phyloP scores from a whole-genome alignment of 2,113 vertebrate species.

The Grammomys dolichurus region DNA sequence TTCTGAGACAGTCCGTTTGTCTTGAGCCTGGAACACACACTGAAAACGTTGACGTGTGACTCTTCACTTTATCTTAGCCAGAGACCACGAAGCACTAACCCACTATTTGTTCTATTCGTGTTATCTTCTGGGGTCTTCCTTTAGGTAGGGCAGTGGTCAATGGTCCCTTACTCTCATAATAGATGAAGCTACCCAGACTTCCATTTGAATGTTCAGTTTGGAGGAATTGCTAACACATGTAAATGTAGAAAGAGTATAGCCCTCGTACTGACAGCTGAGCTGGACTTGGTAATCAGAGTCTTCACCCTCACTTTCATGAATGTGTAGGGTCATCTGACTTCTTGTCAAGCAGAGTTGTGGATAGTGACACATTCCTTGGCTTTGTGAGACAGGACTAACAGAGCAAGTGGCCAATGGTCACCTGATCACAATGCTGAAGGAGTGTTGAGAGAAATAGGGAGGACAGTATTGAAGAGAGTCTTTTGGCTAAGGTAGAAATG shows the following conservation, averaged over 20 bases:
- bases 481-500: background rate
- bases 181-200: background rate
- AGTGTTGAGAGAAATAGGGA: background rate
- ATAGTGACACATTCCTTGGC: background rate
- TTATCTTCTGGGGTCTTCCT: background rate
- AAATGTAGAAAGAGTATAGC: background rate
- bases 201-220: background rate
- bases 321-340: background rate
- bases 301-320: background rate
- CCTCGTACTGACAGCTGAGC: background rate
- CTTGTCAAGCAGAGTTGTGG: background rate
- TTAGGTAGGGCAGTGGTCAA: background rate
- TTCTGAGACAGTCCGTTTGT: background rate
- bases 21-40: background rate
- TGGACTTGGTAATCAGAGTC: background rate
- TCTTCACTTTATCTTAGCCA: background rate
- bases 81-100: too few species aligned
- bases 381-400: background rate
- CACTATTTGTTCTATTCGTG: background rate
- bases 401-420: background rate
- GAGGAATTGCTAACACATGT: background rate
- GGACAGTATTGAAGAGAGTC: background rate
- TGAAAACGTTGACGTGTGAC: background rate
- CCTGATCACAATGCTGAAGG: too few species aligned
- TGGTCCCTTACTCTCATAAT: accelerated